Percentiles rank a stretch among this genome's conserved stretches.
Evolutionary conservation across 1,140 invertebrate genomes (phyloP).

Genomic region (Pseudomyrmex pallidus): DNA sequence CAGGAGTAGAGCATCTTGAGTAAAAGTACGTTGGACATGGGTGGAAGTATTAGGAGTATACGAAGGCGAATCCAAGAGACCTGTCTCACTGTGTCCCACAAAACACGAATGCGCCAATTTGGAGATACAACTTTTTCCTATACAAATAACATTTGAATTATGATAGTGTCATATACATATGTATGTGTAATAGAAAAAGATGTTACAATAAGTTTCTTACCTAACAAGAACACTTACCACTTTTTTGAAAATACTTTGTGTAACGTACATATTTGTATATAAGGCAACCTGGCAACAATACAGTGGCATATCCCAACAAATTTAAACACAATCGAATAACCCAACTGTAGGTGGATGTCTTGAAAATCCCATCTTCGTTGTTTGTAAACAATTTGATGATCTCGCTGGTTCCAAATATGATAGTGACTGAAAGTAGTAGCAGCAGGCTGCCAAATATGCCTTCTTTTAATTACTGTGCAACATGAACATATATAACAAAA

Average conservation of each 20-base stretch:
- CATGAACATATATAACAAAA: neutral
- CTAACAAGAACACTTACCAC: conserved; percentile 86
- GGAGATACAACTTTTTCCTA: conserved; percentile 86
- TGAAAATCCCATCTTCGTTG: conserved; percentile 82
- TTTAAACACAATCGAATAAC: conserved; percentile 91
- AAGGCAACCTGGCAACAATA: conserved; percentile 94
- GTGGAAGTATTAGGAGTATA: conserved; percentile 74
- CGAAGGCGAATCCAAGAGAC: conserved; percentile 79
- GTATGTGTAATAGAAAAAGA: conserved; percentile 26
- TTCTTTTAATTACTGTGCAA: conserved; percentile 50
- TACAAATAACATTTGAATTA: conserved; percentile 58
- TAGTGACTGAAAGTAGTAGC: conserved; percentile 83
- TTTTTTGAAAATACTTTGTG: conserved; percentile 92
- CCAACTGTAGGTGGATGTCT: conserved; percentile 88
- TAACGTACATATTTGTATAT: conserved; percentile 93
- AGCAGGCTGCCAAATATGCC: conserved; percentile 82
- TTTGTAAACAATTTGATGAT: conserved; percentile 85
- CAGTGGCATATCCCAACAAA: conserved; percentile 94
- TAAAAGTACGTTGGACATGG: conserved; percentile 81
- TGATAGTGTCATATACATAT: neutral
- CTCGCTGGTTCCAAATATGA: conserved; percentile 86
- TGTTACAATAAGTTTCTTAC: no score
- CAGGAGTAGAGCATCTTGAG: conserved; percentile 87
- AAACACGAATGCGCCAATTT: conserved; percentile 88
- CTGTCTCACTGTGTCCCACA: conserved; percentile 85